phyloP scores from a whole-genome alignment of 2,113 vertebrate genomes.

The Rafetus swinhoei region DNA sequence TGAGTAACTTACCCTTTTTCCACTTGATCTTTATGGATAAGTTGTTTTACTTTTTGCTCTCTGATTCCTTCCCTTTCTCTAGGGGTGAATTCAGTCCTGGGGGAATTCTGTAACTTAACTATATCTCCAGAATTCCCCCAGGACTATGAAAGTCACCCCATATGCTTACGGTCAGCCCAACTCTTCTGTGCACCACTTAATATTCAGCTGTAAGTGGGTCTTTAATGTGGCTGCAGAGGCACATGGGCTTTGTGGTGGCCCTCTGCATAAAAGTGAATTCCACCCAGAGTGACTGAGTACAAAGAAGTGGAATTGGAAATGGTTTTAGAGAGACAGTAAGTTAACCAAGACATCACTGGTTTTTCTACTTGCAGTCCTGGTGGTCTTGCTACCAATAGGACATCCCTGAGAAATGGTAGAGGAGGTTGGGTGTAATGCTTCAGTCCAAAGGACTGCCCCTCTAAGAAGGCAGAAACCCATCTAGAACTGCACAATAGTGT shows the following conservation, averaged over 20 bases:
- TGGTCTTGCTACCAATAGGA: background rate
- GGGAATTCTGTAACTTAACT: too few species aligned
- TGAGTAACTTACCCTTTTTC: constrained; percentile 68
- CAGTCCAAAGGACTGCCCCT: background rate
- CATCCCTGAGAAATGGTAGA: background rate
- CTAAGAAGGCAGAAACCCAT: background rate
- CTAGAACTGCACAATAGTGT: background rate
- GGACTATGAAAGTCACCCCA: background rate
- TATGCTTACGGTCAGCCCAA: background rate
- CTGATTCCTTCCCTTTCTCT: background rate
- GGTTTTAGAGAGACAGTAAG: background rate
- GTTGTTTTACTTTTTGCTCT: background rate
- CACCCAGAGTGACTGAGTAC: background rate
- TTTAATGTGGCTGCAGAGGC: background rate
- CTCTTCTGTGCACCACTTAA: background rate
- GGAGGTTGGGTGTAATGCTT: background rate
- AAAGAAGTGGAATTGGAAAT: background rate
- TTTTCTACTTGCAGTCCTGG: background rate
- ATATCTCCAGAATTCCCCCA: too few species aligned
- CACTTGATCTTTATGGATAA: background rate
- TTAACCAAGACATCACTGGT: background rate
- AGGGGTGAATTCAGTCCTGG: background rate
- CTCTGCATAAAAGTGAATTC: background rate
- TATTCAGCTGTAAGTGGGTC: background rate
- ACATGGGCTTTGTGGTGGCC: accelerated